Percentiles rank a stretch among this genome's conserved stretches.
Evolutionary conservation across 1,140 invertebrate species (phyloP).

Genomic region (Drosophila mojavensis): DNA sequence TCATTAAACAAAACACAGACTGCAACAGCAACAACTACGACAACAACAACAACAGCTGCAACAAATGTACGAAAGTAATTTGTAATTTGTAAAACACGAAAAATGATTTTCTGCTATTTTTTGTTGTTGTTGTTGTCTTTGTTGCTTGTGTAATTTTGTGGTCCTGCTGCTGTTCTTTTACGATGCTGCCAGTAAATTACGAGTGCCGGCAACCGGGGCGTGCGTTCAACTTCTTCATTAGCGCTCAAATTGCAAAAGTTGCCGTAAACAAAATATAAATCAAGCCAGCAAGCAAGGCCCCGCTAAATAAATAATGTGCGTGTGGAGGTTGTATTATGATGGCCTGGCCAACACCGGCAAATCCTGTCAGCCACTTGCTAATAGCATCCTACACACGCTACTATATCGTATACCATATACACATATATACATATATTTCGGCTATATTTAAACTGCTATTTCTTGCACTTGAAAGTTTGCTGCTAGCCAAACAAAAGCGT

Average conservation of each 20-base stretch:
- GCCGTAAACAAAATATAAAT: slow-evolving; percentile 72
- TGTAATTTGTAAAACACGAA: slow-evolving; percentile 79
- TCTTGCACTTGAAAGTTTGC: slow-evolving; percentile 34
- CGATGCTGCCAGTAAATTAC: slow-evolving; percentile 67
- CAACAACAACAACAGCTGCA: not conserved
- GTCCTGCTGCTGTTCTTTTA: slow-evolving; percentile 62
- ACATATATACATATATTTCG: slow-evolving; percentile 3
- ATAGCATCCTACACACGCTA: slow-evolving; percentile 9
- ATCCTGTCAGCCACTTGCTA: slow-evolving; percentile 44
- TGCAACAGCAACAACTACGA: not conserved
- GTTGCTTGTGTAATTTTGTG: slow-evolving; percentile 17
- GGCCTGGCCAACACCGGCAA: no score
- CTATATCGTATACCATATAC: not conserved
- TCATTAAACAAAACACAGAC: slow-evolving; percentile 58
- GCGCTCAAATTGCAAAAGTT: slow-evolving; percentile 47
- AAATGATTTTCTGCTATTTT: slow-evolving; percentile 63
- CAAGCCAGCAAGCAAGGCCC: slow-evolving; percentile 23
- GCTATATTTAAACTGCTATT: slow-evolving; percentile 32
- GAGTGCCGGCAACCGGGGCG: slow-evolving; percentile 28
- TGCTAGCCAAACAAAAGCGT: slow-evolving; percentile 18
- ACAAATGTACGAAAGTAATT: slow-evolving; percentile 70
- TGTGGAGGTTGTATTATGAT: slow-evolving; percentile 50
- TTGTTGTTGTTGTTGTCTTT: slow-evolving; percentile 1
- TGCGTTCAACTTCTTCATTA: slow-evolving; percentile 57
- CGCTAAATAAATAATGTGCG: slow-evolving; percentile 56